Conservation (phyloP, 2,797 vertebrate genomes). For the Rhinatrema bivittatum region DNA sequence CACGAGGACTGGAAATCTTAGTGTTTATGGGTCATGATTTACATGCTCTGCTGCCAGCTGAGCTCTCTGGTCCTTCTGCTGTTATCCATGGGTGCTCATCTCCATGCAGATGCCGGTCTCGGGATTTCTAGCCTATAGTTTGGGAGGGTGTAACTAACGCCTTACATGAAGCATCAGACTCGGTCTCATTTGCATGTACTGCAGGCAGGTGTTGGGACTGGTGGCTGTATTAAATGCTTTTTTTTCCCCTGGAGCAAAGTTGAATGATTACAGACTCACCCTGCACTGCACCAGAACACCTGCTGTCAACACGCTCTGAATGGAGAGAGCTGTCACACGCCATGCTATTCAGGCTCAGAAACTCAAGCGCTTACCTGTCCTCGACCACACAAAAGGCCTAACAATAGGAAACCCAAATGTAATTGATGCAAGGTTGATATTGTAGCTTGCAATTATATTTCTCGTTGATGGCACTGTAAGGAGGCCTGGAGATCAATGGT, state of each 20-base stretch:
- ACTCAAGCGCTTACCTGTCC: background rate
- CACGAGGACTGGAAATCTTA: too few relatives aligned
- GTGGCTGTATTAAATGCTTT: too few relatives aligned
- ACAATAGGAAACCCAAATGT: background rate
- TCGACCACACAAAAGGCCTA: background rate
- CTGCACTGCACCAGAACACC: background rate
- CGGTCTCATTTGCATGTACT: conserved; percentile 7
- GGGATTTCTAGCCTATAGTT: background rate
- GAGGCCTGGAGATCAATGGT: too few relatives aligned
- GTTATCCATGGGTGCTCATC: background rate
- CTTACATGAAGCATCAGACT: conserved; percentile 15
- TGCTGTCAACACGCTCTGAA: background rate
- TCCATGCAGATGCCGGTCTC: background rate
- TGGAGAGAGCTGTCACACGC: background rate
- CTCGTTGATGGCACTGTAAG: too few relatives aligned
- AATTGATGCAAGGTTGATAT: background rate
- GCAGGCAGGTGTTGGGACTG: conserved; percentile 12
- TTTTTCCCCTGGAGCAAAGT: background rate
- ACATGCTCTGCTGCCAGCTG: too few relatives aligned
- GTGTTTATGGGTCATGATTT: too few relatives aligned
- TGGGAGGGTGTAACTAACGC: conserved; percentile 5
- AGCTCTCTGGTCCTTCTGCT: too few relatives aligned
- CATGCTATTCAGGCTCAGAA: conserved; percentile 4
- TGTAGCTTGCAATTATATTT: background rate
- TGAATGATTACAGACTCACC: background rate